phyloP scores from a whole-genome alignment of 2,888 invertebrate genomes.

The Orgyia antiqua region DNA sequence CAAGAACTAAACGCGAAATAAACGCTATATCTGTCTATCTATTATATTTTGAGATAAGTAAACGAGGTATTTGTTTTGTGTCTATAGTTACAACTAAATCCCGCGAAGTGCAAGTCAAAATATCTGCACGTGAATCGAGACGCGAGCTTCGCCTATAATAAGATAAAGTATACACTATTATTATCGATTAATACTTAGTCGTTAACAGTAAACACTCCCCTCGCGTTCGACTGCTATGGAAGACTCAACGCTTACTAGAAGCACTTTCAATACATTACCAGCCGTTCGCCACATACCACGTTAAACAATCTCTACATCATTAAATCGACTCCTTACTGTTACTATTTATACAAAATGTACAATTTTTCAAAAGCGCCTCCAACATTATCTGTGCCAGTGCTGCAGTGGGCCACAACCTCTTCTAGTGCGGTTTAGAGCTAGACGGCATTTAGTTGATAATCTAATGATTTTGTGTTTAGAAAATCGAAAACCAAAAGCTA shows the following conservation, averaged over 20 bases:
- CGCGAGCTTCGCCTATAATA: slow-evolving; percentile 63
- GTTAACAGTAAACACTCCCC: slow-evolving; percentile 62
- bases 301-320: slow-evolving; percentile 58
- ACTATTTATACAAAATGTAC: slow-evolving; percentile 75
- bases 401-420: too few species aligned
- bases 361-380: slow-evolving; percentile 69
- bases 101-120: slow-evolving; percentile 55
- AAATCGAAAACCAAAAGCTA: too few species aligned
- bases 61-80: slow-evolving; percentile 75
- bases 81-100: slow-evolving; percentile 64
- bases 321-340: slow-evolving; percentile 68
- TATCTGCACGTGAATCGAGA: slow-evolving; percentile 46
- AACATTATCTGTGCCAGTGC: too few species aligned
- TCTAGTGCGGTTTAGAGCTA: too few species aligned
- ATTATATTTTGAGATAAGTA: slow-evolving; percentile 62
- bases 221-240: slow-evolving; percentile 75
- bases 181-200: slow-evolving; percentile 76
- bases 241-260: slow-evolving; percentile 75
- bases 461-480: too few species aligned
- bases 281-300: slow-evolving; percentile 65
- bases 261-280: slow-evolving; percentile 69
- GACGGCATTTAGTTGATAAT: too few species aligned
- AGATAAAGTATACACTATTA: slow-evolving; percentile 69
- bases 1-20: slow-evolving; percentile 70
- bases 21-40: slow-evolving; percentile 67